phyloP scores from a whole-genome alignment of 2,113 vertebrate genomes.

The Syngnathus typhle region DNA sequence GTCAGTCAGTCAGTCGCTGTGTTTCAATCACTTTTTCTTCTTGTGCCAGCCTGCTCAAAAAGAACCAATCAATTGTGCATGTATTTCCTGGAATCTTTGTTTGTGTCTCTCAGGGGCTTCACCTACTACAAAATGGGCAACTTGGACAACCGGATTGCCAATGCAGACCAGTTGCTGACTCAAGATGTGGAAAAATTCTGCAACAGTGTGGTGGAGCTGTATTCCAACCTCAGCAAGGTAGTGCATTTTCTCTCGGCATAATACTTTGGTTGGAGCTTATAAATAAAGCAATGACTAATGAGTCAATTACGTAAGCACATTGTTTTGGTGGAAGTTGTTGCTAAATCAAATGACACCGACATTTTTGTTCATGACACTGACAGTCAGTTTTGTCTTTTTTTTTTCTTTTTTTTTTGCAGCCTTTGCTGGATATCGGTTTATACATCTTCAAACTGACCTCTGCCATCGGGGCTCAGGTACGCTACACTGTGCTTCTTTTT shows the following conservation, averaged over 20 bases:
- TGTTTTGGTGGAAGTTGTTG: not conserved
- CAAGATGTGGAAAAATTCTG: slow-evolving; percentile 98
- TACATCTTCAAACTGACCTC: slow-evolving; percentile 96
- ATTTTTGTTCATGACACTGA: not conserved
- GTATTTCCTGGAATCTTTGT: slow-evolving; percentile 1
- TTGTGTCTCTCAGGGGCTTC: slow-evolving; percentile 73
- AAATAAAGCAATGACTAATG: not conserved
- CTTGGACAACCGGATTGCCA: slow-evolving; percentile 95
- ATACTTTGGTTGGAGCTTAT: not conserved
- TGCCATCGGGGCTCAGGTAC: slow-evolving; percentile 94
- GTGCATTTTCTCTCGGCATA: not conserved
- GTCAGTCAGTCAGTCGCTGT: no score
- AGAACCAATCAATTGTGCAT: not conserved
- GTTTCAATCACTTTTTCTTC: not conserved
- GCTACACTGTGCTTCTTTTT: not conserved
- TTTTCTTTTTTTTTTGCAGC: slow-evolving; percentile 64
- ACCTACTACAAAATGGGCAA: slow-evolving; percentile 99
- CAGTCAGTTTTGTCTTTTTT: not conserved
- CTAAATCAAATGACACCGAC: no score
- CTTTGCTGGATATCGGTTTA: slow-evolving; percentile 89
- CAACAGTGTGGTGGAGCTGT: slow-evolving; percentile 96
- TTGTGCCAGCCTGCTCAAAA: not conserved
- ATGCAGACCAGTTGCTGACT: slow-evolving; percentile 93
- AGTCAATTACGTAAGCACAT: no score
- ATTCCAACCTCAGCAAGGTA: slow-evolving; percentile 98